Base-by-base conservation (phyloP, 1,140 invertebrate genomes). In the Drosophila busckii region DNA sequence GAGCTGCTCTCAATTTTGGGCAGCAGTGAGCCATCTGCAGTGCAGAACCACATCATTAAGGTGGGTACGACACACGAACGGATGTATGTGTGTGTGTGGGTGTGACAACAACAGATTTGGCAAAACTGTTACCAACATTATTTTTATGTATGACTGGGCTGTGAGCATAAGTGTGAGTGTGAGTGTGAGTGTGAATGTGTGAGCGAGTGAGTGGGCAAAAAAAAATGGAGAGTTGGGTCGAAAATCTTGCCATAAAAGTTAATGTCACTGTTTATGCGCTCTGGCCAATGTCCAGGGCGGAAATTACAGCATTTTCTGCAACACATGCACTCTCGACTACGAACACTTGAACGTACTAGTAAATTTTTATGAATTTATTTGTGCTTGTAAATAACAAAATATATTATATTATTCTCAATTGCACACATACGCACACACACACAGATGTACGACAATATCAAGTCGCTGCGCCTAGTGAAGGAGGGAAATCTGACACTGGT, bases 1-100 rank as follows among this genome's bases (percentile, higher is more conserved):
- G 96, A 98, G 88, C 85, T 98, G 42, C 89, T 98, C 6, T 94
- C 93, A 20, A 95, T 97, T 66, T 89, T 97, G n/a, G 95, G 96
- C 16, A 96, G 92, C 70, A 94, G 92, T 66, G 92, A 95, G 52
- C 91, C 93, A 10, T 89, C 89, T 37, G 93, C 92, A 80, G 94
- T 97, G 8, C 95, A 97, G 88, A 94, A 96, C 75, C 94, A 97
- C 75, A 95, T 97, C 90, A 94, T 96, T 32, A 97, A 98, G 91
- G 93, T 93, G 75, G 70, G 75, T 70, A 59, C 20, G 40, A 55
- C 15, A 32, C 44, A 16, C 28, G 28, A n/a, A 49, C 10, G 45
- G 26, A 29, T 46, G 20, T 19, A 9, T 19, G 16, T 38, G 23
- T 48, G 37, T n/a, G 20, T 38, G 26, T 16, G 41, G 38, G 31